phyloP scores from a whole-genome alignment of 2,888 invertebrate species.

The Xanthia togata region DNA sequence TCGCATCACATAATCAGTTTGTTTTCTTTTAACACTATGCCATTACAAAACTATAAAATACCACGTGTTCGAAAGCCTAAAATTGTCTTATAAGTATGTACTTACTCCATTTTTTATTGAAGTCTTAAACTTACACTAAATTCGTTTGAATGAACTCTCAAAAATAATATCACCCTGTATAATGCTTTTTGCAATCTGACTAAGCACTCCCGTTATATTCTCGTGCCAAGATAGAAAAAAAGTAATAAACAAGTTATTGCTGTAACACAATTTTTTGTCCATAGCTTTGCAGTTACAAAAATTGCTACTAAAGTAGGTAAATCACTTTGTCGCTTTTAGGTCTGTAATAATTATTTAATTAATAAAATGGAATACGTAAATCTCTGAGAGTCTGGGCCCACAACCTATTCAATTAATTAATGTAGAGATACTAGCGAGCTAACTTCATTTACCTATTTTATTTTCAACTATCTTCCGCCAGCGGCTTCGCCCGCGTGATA shows the following conservation, averaged over 20 bases:
- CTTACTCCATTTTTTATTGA: not conserved
- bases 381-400: not conserved
- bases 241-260: conserved; percentile 19
- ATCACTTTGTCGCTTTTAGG: not conserved
- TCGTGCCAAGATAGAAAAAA: conserved; percentile 22
- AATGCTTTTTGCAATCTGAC: conserved; percentile 9
- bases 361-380: not conserved
- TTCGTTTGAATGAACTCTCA: not conserved
- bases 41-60: not conserved
- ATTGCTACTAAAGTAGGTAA: not conserved
- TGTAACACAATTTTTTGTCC: conserved; percentile 23
- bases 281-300: not conserved
- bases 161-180: not conserved
- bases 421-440: not conserved
- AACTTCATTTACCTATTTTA: not conserved
- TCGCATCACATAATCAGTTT: not conserved
- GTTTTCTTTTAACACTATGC: not conserved
- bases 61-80: not conserved
- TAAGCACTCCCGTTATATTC: conserved; percentile 36
- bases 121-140: not conserved
- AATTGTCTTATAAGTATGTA: not conserved
- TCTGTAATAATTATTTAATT: not conserved
- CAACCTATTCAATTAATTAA: not conserved
- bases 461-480: not conserved
- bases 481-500: too few relatives aligned